A percentile compares a stretch with the other conserved stretches of the same genome.
Conservation (phyloP, 2,888 invertebrate genomes). For the Tenthredo amoena region DNA sequence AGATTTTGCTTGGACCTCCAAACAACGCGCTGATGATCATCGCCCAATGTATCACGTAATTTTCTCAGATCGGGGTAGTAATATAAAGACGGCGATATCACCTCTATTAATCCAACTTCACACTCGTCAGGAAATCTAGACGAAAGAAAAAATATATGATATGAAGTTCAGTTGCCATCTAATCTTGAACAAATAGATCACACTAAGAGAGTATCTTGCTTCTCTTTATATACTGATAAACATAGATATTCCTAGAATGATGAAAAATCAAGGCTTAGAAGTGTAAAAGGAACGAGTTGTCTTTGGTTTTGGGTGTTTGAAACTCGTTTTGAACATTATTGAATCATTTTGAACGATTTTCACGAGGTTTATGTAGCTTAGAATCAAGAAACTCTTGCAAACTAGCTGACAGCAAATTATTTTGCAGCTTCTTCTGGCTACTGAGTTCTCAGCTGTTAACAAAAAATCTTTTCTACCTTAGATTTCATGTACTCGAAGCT, state of each 20-base stretch:
- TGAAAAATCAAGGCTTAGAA: neutral
- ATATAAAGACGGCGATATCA: constrained; percentile 90
- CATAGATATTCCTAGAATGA: neutral
- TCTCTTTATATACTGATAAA: constrained; percentile 2
- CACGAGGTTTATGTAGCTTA: too few species aligned
- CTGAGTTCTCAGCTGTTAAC: too few species aligned
- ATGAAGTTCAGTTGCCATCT: neutral
- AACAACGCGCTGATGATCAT: constrained; percentile 89
- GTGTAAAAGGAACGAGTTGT: neutral
- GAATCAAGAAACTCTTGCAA: too few species aligned
- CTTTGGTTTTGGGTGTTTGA: neutral
- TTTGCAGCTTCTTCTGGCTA: too few species aligned
- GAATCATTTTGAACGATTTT: neutral
- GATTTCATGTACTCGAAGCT: too few species aligned
- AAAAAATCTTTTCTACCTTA: too few species aligned
- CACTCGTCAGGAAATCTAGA: constrained; percentile 87
- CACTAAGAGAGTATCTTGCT: neutral
- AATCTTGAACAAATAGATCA: neutral
- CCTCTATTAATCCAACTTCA: constrained; percentile 91
- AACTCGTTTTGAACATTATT: neutral
- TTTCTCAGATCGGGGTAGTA: constrained; percentile 94
- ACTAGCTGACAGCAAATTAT: too few species aligned
- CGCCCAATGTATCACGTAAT: constrained; percentile 90
- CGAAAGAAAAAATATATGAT: neutral
- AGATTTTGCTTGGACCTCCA: constrained; percentile 98